phyloP scores from a whole-genome alignment of 1,140 invertebrate genomes.

The Drosophila parabipectinata region DNA sequence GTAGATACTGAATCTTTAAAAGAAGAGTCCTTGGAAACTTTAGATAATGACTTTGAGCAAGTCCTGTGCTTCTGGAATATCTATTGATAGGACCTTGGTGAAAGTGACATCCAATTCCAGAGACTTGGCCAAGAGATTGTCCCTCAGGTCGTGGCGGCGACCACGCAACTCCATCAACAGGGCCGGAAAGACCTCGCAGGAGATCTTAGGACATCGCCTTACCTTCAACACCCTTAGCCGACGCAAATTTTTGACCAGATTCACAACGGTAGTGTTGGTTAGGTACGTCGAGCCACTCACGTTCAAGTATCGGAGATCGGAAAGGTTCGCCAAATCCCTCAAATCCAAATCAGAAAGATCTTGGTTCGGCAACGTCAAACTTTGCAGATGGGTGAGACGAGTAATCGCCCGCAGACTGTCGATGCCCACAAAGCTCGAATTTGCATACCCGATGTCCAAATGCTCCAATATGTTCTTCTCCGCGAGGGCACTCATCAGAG shows the following conservation, averaged over 20 bases:
- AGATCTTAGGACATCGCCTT: neutral
- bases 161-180: too few relatives aligned
- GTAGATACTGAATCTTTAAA: too few relatives aligned
- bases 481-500: neutral
- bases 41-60: too few relatives aligned
- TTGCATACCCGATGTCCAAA: neutral
- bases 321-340: neutral
- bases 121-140: neutral
- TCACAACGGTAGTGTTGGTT: neutral
- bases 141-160: too few relatives aligned
- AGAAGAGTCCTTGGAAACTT: too few relatives aligned
- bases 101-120: neutral
- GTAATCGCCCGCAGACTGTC: neutral
- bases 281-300: neutral
- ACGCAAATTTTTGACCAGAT: neutral
- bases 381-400: neutral
- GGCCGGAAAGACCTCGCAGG: too few relatives aligned
- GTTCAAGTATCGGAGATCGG: neutral
- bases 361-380: neutral
- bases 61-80: too few relatives aligned
- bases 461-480: neutral
- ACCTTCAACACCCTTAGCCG: neutral
- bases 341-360: neutral
- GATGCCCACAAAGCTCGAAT: neutral
- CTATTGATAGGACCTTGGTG: neutral